Conservation (phyloP, 2,113 vertebrate species). For the Sinocyclocheilus rhinocerous region DNA sequence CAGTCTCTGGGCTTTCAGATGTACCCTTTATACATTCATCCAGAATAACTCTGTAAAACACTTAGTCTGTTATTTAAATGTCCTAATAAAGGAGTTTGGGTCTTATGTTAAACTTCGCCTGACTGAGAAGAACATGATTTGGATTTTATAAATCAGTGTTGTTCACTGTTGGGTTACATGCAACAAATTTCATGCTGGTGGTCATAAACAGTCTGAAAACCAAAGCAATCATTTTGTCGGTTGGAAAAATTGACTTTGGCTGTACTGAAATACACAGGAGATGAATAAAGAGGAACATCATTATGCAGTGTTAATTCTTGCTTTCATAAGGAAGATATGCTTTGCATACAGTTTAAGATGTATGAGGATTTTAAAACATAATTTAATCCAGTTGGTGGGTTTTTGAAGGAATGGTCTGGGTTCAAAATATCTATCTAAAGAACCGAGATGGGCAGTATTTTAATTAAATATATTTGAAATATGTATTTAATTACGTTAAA, state of each 20-base stretch:
- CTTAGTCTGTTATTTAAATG: constrained; percentile 55
- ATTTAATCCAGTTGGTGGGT: neutral
- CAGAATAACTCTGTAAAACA: constrained; percentile 39
- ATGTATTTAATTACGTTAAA: too few relatives aligned
- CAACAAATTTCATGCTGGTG: neutral
- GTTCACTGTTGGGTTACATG: neutral
- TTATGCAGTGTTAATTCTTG: too few relatives aligned
- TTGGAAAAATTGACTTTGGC: neutral
- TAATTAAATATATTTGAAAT: too few relatives aligned
- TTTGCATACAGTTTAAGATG: too few relatives aligned
- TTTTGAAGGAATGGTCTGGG: neutral
- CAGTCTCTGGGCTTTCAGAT: constrained; percentile 17
- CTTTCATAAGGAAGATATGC: neutral
- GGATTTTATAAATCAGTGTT: constrained; percentile 7
- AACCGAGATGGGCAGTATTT: too few relatives aligned
- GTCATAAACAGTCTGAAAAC: neutral
- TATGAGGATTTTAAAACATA: neutral
- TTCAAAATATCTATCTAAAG: neutral
- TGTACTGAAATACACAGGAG: neutral
- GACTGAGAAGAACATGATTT: neutral
- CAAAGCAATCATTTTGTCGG: neutral
- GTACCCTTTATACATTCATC: neutral
- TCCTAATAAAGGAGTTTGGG: constrained; percentile 52
- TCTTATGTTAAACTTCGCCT: neutral
- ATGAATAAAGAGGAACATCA: constrained; percentile 1